These are phyloP conservation scores for Coenobita brevimanus DNA, from an alignment of 1,140 invertebrate species.

Conservation along the genomic window DNA sequence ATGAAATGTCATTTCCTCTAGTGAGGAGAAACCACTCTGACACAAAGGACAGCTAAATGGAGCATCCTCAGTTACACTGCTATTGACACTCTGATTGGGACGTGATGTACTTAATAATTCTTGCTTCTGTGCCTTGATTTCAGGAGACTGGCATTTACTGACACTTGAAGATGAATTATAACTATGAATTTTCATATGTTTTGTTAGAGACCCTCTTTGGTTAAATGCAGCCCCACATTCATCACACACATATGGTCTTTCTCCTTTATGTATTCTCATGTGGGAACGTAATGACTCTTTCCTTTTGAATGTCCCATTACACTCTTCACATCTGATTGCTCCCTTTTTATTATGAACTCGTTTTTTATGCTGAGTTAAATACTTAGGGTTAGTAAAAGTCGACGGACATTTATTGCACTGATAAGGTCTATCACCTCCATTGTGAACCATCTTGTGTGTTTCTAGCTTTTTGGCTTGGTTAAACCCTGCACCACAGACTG, in stretches of 20 bases:
- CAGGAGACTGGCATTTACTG: background rate
- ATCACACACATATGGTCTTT: conserved; percentile 72
- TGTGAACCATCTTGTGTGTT: conserved; percentile 90
- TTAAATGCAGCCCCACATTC: conserved; percentile 57
- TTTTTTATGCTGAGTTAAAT: conserved; percentile 69
- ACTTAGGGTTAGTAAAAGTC: conserved; percentile 71
- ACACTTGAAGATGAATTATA: background rate
- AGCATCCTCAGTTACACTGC: background rate
- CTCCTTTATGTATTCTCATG: conserved; percentile 79
- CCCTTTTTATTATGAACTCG: conserved; percentile 72
- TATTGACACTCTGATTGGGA: background rate
- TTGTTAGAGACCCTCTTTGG: conserved; percentile 56
- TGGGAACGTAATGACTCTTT: conserved; percentile 80
- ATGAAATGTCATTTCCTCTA: conserved; percentile 30
- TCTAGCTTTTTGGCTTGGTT: conserved; percentile 95
- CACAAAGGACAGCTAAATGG: conserved; percentile 27
- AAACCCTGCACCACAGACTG: conserved; percentile 82
- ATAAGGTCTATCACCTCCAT: conserved; percentile 76
- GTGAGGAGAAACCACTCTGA: background rate
- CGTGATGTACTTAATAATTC: background rate
- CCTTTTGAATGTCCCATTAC: conserved; percentile 76
- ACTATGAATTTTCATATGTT: conserved; percentile 44
- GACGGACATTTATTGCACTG: conserved; percentile 69
- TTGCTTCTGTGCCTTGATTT: conserved; percentile 2
- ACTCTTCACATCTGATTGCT: conserved; percentile 65